Conservation (phyloP, 2,797 vertebrate species). For the Thamnophis elegans region DNA sequence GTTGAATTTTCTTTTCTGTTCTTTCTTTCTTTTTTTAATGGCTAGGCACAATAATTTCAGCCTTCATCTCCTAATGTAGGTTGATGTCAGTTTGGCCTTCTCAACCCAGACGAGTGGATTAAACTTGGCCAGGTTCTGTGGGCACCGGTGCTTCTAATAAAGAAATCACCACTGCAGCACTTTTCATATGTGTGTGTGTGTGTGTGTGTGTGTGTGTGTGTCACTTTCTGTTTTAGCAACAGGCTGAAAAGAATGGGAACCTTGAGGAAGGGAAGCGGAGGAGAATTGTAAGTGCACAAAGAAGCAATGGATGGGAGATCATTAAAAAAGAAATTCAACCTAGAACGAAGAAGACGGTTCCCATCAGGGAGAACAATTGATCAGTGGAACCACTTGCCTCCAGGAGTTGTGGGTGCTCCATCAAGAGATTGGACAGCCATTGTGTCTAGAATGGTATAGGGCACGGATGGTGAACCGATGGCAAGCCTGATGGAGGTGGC, state of each 20-base stretch:
- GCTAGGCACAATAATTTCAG: background rate
- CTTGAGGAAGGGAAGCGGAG: background rate
- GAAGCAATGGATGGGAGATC: background rate
- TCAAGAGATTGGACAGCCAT: background rate
- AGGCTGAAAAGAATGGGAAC: constrained; percentile 37
- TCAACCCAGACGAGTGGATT: constrained; percentile 23
- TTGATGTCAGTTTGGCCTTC: constrained; percentile 37
- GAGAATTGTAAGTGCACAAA: background rate
- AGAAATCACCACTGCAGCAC: constrained; percentile 55
- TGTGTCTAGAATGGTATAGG: background rate
- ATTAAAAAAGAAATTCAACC: background rate
- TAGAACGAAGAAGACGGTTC: background rate
- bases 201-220: too few relatives aligned
- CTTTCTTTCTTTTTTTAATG: background rate
- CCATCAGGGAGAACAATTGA: background rate
- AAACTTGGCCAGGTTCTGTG: constrained; percentile 47
- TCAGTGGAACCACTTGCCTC: background rate
- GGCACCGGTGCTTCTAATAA: constrained; percentile 50
- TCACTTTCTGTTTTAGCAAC: constrained; percentile 31
- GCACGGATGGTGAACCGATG: too few relatives aligned
- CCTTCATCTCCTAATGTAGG: constrained; percentile 42
- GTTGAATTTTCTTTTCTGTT: background rate
- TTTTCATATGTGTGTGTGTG: background rate
- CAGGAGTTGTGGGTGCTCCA: background rate
- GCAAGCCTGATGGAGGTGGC: too few relatives aligned